Conservation (phyloP, 2,888 invertebrate genomes). For the Nemotelus nigrinus region DNA sequence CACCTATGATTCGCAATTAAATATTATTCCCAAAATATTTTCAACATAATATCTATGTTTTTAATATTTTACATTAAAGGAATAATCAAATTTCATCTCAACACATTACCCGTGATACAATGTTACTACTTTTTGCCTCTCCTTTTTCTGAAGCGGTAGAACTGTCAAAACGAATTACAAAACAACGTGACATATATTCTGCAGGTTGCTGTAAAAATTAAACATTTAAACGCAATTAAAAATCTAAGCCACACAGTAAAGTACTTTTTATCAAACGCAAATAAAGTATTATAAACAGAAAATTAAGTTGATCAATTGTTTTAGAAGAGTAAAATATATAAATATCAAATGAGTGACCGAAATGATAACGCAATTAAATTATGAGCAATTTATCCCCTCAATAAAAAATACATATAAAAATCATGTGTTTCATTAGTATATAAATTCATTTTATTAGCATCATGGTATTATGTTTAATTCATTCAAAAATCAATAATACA, state of each 20-base stretch:
- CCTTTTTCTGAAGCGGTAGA: slow-evolving; percentile 30
- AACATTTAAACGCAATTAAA: slow-evolving; percentile 15
- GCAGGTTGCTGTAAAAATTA: slow-evolving; percentile 39
- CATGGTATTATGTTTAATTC: too few relatives aligned
- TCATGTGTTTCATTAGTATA: too few relatives aligned
- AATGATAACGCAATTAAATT: too few relatives aligned
- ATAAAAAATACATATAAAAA: too few relatives aligned
- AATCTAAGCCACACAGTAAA: slow-evolving; percentile 12
- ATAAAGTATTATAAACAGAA: too few relatives aligned
- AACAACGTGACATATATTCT: slow-evolving; percentile 39
- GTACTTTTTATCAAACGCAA: too few relatives aligned
- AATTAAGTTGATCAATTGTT: too few relatives aligned
- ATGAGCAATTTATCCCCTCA: too few relatives aligned
- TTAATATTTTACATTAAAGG: background rate
- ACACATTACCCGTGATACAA: slow-evolving; percentile 32
- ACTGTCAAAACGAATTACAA: slow-evolving; percentile 32
- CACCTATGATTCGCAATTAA: background rate
- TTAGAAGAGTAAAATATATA: too few relatives aligned
- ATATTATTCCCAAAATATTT: background rate
- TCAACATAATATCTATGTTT: background rate
- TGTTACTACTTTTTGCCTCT: slow-evolving; percentile 34
- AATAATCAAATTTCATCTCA: background rate
- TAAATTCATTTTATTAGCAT: too few relatives aligned
- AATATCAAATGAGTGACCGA: too few relatives aligned
- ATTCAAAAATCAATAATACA: too few relatives aligned